Conservation (phyloP, 2,888 invertebrate species). For the Nomada hirtipes region DNA sequence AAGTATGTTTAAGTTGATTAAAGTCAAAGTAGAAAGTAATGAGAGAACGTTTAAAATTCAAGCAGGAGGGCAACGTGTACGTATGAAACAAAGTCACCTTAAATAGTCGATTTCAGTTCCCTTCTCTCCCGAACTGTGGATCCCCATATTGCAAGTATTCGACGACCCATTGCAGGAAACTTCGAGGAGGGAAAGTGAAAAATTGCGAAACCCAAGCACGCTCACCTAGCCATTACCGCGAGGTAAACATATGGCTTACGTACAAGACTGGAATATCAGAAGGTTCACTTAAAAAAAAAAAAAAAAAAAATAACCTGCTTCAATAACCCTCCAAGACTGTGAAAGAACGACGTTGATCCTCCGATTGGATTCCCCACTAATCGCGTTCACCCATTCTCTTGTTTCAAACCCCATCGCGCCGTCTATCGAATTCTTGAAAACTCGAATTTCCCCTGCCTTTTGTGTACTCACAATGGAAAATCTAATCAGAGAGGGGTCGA, state of each 20-base stretch:
- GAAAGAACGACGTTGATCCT: slow-evolving; percentile 60
- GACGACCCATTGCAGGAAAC: slow-evolving; percentile 27
- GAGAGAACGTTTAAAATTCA: too few relatives aligned
- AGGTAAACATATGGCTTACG: slow-evolving; percentile 74
- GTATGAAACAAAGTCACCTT: too few relatives aligned
- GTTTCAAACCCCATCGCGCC: slow-evolving; percentile 47
- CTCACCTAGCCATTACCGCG: slow-evolving; percentile 74
- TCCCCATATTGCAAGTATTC: slow-evolving; percentile 45
- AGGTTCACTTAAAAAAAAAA: slow-evolving; percentile 33
- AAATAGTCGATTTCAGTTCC: not conserved
- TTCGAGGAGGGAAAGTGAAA: slow-evolving; percentile 57
- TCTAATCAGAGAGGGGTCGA: slow-evolving; percentile 26
- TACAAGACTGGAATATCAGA: slow-evolving; percentile 73
- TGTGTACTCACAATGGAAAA: slow-evolving; percentile 42
- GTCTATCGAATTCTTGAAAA: slow-evolving; percentile 58
- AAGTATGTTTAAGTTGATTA: too few relatives aligned
- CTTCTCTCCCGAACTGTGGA: slow-evolving; percentile 62
- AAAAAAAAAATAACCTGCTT: slow-evolving; percentile 21
- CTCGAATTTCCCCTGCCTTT: slow-evolving; percentile 49
- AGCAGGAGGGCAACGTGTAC: too few relatives aligned
- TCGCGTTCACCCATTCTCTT: slow-evolving; percentile 53
- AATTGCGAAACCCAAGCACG: slow-evolving; percentile 80
- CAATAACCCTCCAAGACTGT: slow-evolving; percentile 31
- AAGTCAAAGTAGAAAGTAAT: too few relatives aligned
- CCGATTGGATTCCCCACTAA: slow-evolving; percentile 61